phyloP scores from a whole-genome alignment of 2,113 vertebrate genomes.

The Guaruba guarouba region DNA sequence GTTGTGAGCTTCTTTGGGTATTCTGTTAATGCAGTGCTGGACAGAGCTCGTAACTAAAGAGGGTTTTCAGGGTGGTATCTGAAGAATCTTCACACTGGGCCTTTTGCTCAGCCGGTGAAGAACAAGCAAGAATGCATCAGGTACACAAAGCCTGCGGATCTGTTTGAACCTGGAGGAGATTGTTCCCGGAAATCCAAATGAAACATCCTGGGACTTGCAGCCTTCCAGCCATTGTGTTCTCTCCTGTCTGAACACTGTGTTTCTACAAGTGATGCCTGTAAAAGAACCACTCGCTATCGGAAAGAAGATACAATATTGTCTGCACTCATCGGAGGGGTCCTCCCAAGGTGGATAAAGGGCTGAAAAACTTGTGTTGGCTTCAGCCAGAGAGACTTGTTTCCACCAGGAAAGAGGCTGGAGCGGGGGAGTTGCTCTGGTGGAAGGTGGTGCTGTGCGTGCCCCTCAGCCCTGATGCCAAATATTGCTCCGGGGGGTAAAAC shows the following conservation, averaged over 20 bases:
- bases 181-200: background rate
- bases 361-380: background rate
- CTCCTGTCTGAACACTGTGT: background rate
- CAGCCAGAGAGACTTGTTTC: background rate
- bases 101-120: background rate
- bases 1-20: background rate
- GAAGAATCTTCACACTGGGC: fast-evolving
- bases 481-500: too few species aligned
- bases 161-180: background rate
- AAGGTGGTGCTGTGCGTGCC: too few species aligned
- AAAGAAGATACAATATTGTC: background rate
- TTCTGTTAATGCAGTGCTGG: background rate
- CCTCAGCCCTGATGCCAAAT: background rate
- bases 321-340: background rate
- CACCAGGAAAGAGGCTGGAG: background rate
- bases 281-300: fast-evolving
- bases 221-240: background rate
- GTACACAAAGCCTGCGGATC: too few species aligned
- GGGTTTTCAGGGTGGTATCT: background rate
- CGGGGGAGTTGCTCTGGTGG: too few species aligned
- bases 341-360: background rate
- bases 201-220: background rate
- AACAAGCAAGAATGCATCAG: background rate
- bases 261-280: background rate
- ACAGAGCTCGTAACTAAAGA: background rate